Base-by-base conservation (phyloP, 2,797 vertebrate species). In the Halcyon badia region DNA sequence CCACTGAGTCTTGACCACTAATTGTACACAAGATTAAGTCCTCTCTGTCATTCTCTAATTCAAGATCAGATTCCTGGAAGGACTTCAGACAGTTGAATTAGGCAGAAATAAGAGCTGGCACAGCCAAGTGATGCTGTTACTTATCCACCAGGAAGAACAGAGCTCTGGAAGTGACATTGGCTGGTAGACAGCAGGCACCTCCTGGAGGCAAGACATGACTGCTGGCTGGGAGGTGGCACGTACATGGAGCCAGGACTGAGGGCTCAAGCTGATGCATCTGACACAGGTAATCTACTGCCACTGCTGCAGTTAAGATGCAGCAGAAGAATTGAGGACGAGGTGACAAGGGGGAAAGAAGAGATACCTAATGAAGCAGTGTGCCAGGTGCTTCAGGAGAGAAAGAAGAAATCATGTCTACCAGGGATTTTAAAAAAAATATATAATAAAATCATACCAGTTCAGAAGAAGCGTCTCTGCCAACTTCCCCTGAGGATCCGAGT, bases 21-120 rank as follows among this genome's bases (percentile, higher is more conserved):
- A 94, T 52, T 49, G 56, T 28, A 42, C 79, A 52, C 2, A 39
- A 83, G 96, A 96, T 96, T 83, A 95, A 95, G 92, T 84, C 68
- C 89, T 88, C 1, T 0, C 92, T 82, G 80, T 70, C 68, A 44
- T 81, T 58, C 65, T 61, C 90, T 69, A 81, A 76, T 52, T 90
- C 71, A 73, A 72, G 78, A 64, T 87, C 86, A 83, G 72, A 15
- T 37, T 94, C 65, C 94, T 96, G 96, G 94, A 68, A 75, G 16
- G 56, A 86, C 71, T 97, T 94, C 94, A 93, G 76, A 96, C 11
- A 6, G 42, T 9, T 75, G 49, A 44, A 44, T 28, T 41, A 56
- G 66, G 61, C 72, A 69, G 92, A 48, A 87, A 10, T 8, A 9
- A 39, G 78, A 86, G 83, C 80, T 94, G 94, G 72, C 83, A n/a